Conservation (phyloP, 2,888 invertebrate species). For the Limnephilus marmoratus region DNA sequence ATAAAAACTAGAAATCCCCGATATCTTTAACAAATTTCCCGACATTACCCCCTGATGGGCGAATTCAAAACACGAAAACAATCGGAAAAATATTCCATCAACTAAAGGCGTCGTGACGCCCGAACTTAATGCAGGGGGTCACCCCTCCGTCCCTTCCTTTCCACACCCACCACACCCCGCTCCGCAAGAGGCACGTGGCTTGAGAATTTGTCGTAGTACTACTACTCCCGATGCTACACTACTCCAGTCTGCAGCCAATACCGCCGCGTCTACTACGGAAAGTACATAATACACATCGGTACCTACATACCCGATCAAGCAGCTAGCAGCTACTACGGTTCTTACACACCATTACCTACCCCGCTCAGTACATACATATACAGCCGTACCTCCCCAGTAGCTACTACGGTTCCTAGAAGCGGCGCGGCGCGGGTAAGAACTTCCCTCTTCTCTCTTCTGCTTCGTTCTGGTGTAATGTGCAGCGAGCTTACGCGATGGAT, state of each 20-base stretch:
- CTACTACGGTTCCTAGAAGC: background rate
- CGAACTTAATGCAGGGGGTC: conserved; percentile 22
- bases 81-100: conserved; percentile 32
- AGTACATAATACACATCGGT: background rate
- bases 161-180: background rate
- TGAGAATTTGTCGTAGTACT: conserved; percentile 34
- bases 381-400: background rate
- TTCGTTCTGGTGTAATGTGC: background rate
- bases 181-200: conserved; percentile 2
- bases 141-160: background rate
- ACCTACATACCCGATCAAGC: background rate
- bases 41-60: background rate
- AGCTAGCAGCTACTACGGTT: background rate
- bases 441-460: background rate
- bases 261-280: background rate
- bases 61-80: conserved; percentile 24
- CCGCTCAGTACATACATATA: background rate
- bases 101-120: conserved; percentile 20
- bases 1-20: background rate
- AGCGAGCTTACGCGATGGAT: conserved; percentile 16
- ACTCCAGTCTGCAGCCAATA: background rate
- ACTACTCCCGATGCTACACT: conserved; percentile 7
- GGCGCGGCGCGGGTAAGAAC: background rate
- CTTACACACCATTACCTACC: too few relatives aligned
- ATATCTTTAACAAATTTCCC: background rate